A percentile compares a stretch with the other conserved stretches of the same genome.
phyloP scores from a whole-genome alignment of 2,113 vertebrate species.

The Protomyctophum bolini region DNA sequence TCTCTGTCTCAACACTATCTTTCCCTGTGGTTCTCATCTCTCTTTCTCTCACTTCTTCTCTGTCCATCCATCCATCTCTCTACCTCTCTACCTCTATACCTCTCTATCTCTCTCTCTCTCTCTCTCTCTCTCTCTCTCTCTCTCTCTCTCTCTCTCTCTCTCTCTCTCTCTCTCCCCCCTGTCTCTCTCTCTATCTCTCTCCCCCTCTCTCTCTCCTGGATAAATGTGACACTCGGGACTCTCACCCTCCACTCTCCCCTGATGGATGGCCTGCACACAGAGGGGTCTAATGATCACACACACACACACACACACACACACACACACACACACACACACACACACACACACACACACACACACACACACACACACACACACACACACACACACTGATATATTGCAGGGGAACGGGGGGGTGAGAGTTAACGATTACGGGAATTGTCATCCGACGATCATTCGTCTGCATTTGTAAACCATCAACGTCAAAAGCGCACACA shows the following conservation, averaged over 20 bases:
- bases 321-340: too few relatives aligned
- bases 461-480: constrained; percentile 49
- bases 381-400: background rate
- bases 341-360: too few relatives aligned
- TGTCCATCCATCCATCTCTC: too few relatives aligned
- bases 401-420: background rate
- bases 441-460: constrained; percentile 28
- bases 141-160: too few relatives aligned
- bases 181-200: background rate
- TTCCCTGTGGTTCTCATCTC: too few relatives aligned
- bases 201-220: background rate
- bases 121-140: background rate
- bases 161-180: too few relatives aligned
- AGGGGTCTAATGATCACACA: background rate
- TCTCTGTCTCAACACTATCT: too few relatives aligned
- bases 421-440: background rate
- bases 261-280: background rate
- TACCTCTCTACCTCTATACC: too few relatives aligned
- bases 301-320: background rate
- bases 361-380: background rate
- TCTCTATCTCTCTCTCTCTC: background rate
- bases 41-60: background rate
- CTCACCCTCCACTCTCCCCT: background rate
- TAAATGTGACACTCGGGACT: background rate
- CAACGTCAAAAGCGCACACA: constrained; percentile 23